Percentiles rank a stretch among this genome's conserved stretches.
These are phyloP conservation scores for Ypsolopha scabrella DNA, from an alignment of 2,888 invertebrate genomes.

Conservation along the genomic window DNA sequence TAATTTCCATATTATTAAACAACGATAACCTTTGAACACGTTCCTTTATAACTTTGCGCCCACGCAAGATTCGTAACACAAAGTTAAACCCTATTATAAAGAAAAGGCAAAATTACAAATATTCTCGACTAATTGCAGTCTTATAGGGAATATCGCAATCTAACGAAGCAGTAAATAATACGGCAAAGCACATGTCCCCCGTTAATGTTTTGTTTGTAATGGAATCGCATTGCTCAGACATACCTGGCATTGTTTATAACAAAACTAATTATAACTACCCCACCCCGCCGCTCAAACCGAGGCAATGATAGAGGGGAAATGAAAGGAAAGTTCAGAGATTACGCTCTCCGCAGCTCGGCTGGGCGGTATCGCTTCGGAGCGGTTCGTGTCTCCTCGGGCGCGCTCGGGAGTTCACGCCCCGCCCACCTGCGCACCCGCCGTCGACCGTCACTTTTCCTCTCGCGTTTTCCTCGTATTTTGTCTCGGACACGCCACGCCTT, in stretches of 20 bases:
- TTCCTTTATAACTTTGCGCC: neutral
- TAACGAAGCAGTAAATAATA: slow-evolving; percentile 19
- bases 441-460: slow-evolving; percentile 28
- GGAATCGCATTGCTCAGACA: slow-evolving; percentile 32
- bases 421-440: slow-evolving; percentile 38
- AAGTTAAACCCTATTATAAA: neutral
- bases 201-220: slow-evolving; percentile 22
- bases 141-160: slow-evolving; percentile 26
- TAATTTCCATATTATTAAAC: too few species aligned
- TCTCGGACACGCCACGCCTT: slow-evolving; percentile 24
- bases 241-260: slow-evolving; percentile 32
- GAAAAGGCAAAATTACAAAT: slow-evolving; percentile 17
- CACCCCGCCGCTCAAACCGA: slow-evolving; percentile 1
- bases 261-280: slow-evolving; percentile 22
- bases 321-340: slow-evolving; percentile 24
- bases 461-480: slow-evolving; percentile 19
- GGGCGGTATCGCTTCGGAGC: slow-evolving; percentile 50
- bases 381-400: slow-evolving; percentile 43
- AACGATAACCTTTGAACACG: too few species aligned
- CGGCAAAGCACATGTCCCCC: slow-evolving; percentile 22
- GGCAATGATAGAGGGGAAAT: neutral
- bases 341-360: slow-evolving; percentile 20
- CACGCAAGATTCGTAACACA: neutral
- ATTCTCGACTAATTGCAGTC: slow-evolving; percentile 9
- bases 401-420: slow-evolving; percentile 39